phyloP scores from a whole-genome alignment of 2,888 invertebrate genomes.

The Plutella xylostella region DNA sequence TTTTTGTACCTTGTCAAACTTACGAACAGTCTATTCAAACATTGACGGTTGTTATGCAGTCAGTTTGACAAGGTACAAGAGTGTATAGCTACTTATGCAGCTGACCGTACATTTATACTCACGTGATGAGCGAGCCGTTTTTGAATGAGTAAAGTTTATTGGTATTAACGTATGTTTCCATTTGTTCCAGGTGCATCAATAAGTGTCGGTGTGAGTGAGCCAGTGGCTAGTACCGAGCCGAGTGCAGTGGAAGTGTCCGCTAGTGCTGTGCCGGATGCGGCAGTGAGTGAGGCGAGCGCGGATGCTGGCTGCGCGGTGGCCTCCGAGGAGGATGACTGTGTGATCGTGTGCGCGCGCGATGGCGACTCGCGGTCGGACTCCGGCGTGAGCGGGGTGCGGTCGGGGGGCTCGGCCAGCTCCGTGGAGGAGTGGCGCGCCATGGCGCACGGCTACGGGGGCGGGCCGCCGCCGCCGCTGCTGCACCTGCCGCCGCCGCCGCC shows the following conservation, averaged over 20 bases:
- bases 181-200: constrained; percentile 60
- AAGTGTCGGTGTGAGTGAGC: constrained; percentile 52
- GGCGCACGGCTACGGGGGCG: constrained; percentile 78
- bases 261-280: constrained; percentile 38
- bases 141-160: neutral
- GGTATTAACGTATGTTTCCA: constrained; percentile 15
- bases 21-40: no score
- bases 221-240: neutral
- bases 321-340: constrained; percentile 74
- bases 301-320: constrained; percentile 68
- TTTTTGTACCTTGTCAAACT: no score
- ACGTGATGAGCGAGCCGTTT: no score
- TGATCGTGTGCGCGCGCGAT: constrained; percentile 72
- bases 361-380: constrained; percentile 73
- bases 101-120: no score
- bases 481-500: constrained; percentile 61
- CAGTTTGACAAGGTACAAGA: no score
- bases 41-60: no score
- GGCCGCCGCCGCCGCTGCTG: constrained; percentile 68
- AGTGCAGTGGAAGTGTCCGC: constrained; percentile 1
- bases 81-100: no score
- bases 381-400: constrained; percentile 81
- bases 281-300: constrained; percentile 47
- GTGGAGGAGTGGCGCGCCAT: constrained; percentile 82
- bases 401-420: constrained; percentile 79